Percentiles rank a stretch among this genome's conserved stretches.
These are phyloP conservation scores for Scalopus aquaticus DNA, from an alignment of 2,113 vertebrate species.

Conservation along the genomic window DNA sequence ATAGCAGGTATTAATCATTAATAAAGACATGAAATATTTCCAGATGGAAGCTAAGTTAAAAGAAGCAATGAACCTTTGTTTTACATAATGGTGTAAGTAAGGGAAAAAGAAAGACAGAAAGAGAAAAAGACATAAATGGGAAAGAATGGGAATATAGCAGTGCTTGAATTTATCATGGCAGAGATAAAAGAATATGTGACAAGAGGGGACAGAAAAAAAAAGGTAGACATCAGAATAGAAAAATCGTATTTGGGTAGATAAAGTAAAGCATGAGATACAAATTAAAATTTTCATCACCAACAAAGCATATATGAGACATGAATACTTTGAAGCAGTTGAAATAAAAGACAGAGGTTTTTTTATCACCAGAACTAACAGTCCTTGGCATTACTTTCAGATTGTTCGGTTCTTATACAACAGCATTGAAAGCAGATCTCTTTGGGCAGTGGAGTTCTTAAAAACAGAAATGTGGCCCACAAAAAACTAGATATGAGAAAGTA, in stretches of 20 bases:
- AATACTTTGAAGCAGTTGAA: not conserved
- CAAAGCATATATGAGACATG: not conserved
- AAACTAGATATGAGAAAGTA: not conserved
- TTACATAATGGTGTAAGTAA: not conserved
- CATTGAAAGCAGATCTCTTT: not conserved
- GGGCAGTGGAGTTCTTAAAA: not conserved
- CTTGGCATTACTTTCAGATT: not conserved
- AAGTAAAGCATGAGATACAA: not conserved
- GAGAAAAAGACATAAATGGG: not conserved
- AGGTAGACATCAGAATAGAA: not conserved
- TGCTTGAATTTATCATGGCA: not conserved
- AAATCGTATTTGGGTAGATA: not conserved
- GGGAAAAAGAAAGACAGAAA: not conserved
- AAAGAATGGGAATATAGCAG: not conserved
- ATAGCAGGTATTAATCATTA: not conserved
- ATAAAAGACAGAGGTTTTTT: not conserved
- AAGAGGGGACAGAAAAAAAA: not conserved
- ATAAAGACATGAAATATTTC: not conserved
- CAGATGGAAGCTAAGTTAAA: not conserved
- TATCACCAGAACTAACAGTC: too few species aligned
- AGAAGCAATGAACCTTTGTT: not conserved
- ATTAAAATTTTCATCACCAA: not conserved
- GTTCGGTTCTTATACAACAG: not conserved
- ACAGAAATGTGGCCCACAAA: not conserved
- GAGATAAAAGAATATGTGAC: not conserved